Percentiles rank a stretch among this genome's conserved stretches.
Evolutionary conservation across 1,140 invertebrate genomes (phyloP).

Genomic region (Drosophila gunungcola): DNA sequence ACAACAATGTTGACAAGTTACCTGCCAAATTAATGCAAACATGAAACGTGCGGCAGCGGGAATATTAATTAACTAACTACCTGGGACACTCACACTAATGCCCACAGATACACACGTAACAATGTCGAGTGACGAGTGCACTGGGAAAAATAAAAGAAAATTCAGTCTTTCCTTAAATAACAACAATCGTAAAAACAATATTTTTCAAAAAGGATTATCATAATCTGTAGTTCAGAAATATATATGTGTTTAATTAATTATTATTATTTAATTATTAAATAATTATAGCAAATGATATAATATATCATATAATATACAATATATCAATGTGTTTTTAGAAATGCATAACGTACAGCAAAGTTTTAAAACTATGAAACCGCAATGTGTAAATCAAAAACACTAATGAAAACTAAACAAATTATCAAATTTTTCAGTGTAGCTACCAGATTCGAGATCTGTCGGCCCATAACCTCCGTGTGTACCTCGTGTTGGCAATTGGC

Average conservation of each 20-base stretch:
- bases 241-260: no score
- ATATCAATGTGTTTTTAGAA: no score
- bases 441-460: neutral
- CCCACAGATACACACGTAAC: conserved; percentile 13
- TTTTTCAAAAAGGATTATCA: no score
- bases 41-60: conserved; percentile 79
- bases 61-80: conserved; percentile 82
- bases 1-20: conserved; percentile 81
- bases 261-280: no score
- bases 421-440: conserved; percentile 8
- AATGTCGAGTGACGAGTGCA: neutral
- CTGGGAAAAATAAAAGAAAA: neutral
- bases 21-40: conserved; percentile 83
- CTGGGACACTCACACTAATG: conserved; percentile 32
- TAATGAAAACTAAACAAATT: neutral
- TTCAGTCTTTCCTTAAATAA: no score
- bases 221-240: no score
- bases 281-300: no score
- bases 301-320: no score
- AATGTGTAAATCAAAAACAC: no score
- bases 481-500: conserved; percentile 61
- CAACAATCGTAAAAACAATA: no score
- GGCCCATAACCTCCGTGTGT: conserved; percentile 17
- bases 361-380: no score
- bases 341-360: no score